A percentile compares a stretch with the other conserved stretches of the same genome.
phyloP scores from a whole-genome alignment of 2,113 vertebrate genomes.

The Fulmarus glacialis region DNA sequence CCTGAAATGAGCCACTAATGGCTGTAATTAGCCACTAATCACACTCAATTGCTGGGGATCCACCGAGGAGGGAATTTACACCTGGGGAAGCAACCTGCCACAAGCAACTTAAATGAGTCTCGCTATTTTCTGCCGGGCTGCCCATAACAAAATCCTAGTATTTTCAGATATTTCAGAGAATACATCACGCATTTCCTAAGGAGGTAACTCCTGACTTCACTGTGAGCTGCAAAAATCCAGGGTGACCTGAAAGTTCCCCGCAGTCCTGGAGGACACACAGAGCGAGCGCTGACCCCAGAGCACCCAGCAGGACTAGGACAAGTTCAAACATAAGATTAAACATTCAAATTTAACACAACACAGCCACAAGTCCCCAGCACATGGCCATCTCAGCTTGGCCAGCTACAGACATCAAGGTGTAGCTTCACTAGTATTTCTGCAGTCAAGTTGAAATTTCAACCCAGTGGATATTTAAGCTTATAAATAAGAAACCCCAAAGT shows the following conservation, averaged over 20 bases:
- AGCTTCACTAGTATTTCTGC: not conserved
- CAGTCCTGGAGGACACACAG: accelerated
- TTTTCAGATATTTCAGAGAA: not conserved
- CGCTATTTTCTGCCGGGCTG: too few species aligned
- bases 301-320: not conserved
- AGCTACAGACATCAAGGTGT: accelerated
- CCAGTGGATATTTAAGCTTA: accelerated
- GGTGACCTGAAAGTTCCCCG: accelerated
- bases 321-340: accelerated
- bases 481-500: accelerated
- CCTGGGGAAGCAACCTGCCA: not conserved
- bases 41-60: too few species aligned
- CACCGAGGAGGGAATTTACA: too few species aligned
- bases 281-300: accelerated
- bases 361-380: not conserved
- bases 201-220: not conserved
- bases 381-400: accelerated
- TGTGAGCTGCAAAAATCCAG: not conserved
- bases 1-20: not conserved
- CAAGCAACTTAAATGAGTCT: accelerated
- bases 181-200: accelerated
- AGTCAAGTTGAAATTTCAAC: accelerated
- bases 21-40: not conserved
- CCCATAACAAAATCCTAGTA: accelerated
- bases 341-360: accelerated